Evolutionary conservation across 2,113 vertebrate genomes (phyloP), one percentile per base, ranked within the genome.

Genomic region (Limanda limanda): DNA sequence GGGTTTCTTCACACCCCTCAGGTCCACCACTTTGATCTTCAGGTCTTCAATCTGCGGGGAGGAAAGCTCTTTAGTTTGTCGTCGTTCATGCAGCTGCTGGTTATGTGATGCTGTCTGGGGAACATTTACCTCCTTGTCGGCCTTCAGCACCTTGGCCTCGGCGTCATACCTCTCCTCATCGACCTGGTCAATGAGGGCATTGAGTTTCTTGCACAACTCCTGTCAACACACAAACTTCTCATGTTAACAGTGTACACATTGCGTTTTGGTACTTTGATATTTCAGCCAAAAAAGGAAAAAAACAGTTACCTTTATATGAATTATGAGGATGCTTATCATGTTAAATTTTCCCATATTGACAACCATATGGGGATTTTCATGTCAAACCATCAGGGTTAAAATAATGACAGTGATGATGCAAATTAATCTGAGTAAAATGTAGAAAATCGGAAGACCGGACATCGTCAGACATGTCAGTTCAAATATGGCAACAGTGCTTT

Each of bases 81-180:
- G 6, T 27, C 0, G 4, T 25, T 23, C 8, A 5, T 0, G n/a
- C 11, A 1, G 35, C 9, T 24, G 3, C 4, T 6, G 3, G 11
- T 1, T 20, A 2, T 6, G 21, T 10, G 8, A 21, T 17, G 52
- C 15, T 18, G 2, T 69, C 21, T 5, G 18, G 15, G 2, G 11
- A 11, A 47, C 2, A 3, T 14, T 61, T 78, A 98, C 97, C 96
- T 99, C 98, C 90, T 98, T 98, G 85, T 56, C 85, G 71, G 95
- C 90, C 89, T 99, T 98, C 82, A 89, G 80, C 62, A 98, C 94
- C 90, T 95, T 98, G 75, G 94, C 31, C 63, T 96, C 95, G 71
- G 91, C 86, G 81, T 99, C 98, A 0, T 99, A 98, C 70, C 97
- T 95, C 62, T 98, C 98, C 80, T 99, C 97, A 91, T 99, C 98